Base-by-base conservation (phyloP, 2,113 vertebrate species). In the Seriola rivoliana region DNA sequence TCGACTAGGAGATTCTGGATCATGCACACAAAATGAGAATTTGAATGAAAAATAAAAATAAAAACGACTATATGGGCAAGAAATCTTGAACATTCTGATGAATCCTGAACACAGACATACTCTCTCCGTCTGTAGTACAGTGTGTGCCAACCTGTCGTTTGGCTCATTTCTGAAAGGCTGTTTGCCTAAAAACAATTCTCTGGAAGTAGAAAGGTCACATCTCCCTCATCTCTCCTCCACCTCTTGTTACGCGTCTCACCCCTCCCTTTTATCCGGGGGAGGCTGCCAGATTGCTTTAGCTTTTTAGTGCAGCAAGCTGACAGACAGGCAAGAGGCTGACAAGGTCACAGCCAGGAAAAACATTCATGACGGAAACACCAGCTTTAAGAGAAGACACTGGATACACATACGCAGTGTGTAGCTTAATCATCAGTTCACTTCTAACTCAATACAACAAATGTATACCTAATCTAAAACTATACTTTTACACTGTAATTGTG, bases 151-250 rank as follows among this genome's bases (percentile, higher is more conserved):
- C 76, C 91, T 91, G 90, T 94, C 90, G 83, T 94, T 80, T 93
- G 94, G 94, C 94, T 97, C 95, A 93, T 94, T 94, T 95, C 91
- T 94, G 92, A 96, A 94, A 96, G 90, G 93, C 95, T 97, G 95
- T 96, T 97, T 96, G 95, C 95, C 96, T 96, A 96, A 96, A 95
- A 95, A 96, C 95, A 92, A 95, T 95, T 93, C 93, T 95, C 87
- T 90, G 87, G 87, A 86, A 89, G 90, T 92, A 92, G 93, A 97
- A 58, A 97, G 96, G 95, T 97, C 96, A 97, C 95, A 91, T 95
- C 59, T 85, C 77, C 75, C 82, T 77, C 81, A 40, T 78, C 76
- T 78, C 78, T 79, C 86, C 75, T 79, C 34, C 82, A 57, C 79
- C 76, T 29, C 70, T 88, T 85, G 81, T 90, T 89, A 85, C 76